Base-by-base conservation (phyloP, 2,113 vertebrate genomes). In the Trichechus manatus region DNA sequence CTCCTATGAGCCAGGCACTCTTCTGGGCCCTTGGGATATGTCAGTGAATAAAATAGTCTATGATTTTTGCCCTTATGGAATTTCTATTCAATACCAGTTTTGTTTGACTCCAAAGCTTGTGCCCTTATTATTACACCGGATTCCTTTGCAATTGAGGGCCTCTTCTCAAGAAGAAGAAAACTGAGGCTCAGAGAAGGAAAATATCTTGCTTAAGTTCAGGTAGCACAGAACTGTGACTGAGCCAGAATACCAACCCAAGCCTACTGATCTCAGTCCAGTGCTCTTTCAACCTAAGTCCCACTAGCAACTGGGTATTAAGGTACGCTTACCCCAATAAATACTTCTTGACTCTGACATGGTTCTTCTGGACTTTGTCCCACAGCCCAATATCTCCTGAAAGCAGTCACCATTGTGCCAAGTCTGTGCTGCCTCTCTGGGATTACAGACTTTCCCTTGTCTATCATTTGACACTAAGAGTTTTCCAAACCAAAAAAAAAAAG, bases 401-500 rank as follows among this genome's bases (percentile, higher is more conserved):
- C 8, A 74, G 11, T 6, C 27, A 36, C 8, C 31, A 10, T 9
- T 42, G 42, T 0, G 3, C 66, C 70, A 9, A 3, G 11, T 22
- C 42, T 14, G n/a, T 33, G n/a, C 42, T 74, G 17, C 7, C 29
- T 79, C 10, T 63, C 11, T 61, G 50, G 44, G 6, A 29, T 56
- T 22, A 91, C 11, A 87, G 70, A 64, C 9, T 36, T 83, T 83
- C 27, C 70, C 78, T 59, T 94, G 86, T 83, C 23, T 42, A 15
- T 44, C 81, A 66, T 3, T 47, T 77, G 42, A 63, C 44, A 5
- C 3, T 56, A 87, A 33, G 47, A 64, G 9, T 87, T 86, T 86
- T 78, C 53, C 77, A 63, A 96, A 83, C 42, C n/a, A 66, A 74
- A 87, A 95, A 39, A 8, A 47, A 47, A 47, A 64, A 85, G 17